Evolutionary conservation across 1,140 invertebrate genomes (phyloP).

Genomic region (Euborellia annulipes): DNA sequence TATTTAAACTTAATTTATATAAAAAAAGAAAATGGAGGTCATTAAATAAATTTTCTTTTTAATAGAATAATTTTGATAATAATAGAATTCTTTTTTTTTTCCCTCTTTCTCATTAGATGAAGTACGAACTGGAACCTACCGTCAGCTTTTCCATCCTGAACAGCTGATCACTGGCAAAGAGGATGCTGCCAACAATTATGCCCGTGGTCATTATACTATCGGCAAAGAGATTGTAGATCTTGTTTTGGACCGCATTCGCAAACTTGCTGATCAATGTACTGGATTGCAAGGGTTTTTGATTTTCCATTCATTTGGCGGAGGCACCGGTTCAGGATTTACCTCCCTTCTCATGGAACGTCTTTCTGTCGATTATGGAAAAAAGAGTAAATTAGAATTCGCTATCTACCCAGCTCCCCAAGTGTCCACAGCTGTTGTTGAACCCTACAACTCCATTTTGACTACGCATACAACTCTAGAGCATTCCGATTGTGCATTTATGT

Average conservation of each 20-base stretch:
- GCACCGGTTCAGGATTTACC: slow-evolving; percentile 76
- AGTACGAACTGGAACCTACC: slow-evolving; percentile 66
- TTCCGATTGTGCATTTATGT: slow-evolving; percentile 77
- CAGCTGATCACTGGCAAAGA: slow-evolving; percentile 75
- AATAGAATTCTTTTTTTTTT: too few species aligned
- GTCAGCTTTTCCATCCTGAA: slow-evolving; percentile 72
- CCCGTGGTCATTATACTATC: slow-evolving; percentile 80
- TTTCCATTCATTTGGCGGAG: slow-evolving; percentile 79
- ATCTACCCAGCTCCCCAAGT: slow-evolving; percentile 82
- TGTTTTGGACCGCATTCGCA: slow-evolving; percentile 60
- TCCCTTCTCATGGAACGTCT: slow-evolving; percentile 76
- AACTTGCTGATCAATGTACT: slow-evolving; percentile 72
- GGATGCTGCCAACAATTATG: slow-evolving; percentile 81
- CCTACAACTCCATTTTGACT: slow-evolving; percentile 73
- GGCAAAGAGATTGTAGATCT: slow-evolving; percentile 75
- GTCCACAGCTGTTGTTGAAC: slow-evolving; percentile 75
- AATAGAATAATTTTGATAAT: too few species aligned
- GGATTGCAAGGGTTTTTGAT: slow-evolving; percentile 77
- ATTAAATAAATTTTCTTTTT: neutral
- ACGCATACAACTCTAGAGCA: slow-evolving; percentile 35
- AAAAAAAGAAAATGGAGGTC: neutral
- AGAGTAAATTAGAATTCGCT: slow-evolving; percentile 75
- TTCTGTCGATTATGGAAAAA: slow-evolving; percentile 80
- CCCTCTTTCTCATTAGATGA: too few species aligned
- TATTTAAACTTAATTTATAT: slow-evolving; percentile 2